Evolutionary conservation across 2,888 invertebrate genomes (phyloP).

Genomic region (Ectemnius cavifrons): DNA sequence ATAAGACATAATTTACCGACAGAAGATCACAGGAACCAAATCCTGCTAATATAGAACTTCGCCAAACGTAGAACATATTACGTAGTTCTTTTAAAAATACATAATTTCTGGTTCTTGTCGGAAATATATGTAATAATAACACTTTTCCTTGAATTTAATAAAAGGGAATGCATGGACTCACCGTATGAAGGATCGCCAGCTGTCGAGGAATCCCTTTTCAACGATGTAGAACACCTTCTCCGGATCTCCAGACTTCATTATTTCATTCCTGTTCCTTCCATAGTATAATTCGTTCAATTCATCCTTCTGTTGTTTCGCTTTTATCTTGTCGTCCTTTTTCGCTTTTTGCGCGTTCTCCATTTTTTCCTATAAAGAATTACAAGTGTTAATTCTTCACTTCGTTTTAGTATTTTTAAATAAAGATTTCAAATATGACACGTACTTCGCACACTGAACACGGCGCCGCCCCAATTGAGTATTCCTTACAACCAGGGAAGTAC

Average conservation of each 20-base stretch:
- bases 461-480: constrained; percentile 69
- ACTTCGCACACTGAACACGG: constrained; percentile 74
- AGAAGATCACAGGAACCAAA: too few species aligned
- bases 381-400: background rate
- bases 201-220: constrained; percentile 71
- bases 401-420: too few species aligned
- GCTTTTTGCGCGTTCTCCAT: constrained; percentile 69
- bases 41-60: too few species aligned
- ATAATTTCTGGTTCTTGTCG: too few species aligned
- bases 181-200: constrained; percentile 74
- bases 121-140: too few species aligned
- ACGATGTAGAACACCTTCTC: constrained; percentile 68
- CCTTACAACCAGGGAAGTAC: constrained; percentile 77
- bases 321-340: constrained; percentile 73
- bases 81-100: too few species aligned
- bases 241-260: constrained; percentile 60
- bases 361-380: constrained; percentile 58
- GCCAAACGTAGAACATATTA: too few species aligned
- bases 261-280: constrained; percentile 68
- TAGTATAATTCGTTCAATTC: constrained; percentile 70
- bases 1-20: too few species aligned
- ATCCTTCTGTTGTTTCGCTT: constrained; percentile 72
- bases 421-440: constrained; percentile 9
- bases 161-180: constrained; percentile 56
- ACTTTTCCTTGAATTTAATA: too few species aligned